Base-by-base conservation (phyloP, 1,140 invertebrate genomes). In the Eumeta japonica region DNA sequence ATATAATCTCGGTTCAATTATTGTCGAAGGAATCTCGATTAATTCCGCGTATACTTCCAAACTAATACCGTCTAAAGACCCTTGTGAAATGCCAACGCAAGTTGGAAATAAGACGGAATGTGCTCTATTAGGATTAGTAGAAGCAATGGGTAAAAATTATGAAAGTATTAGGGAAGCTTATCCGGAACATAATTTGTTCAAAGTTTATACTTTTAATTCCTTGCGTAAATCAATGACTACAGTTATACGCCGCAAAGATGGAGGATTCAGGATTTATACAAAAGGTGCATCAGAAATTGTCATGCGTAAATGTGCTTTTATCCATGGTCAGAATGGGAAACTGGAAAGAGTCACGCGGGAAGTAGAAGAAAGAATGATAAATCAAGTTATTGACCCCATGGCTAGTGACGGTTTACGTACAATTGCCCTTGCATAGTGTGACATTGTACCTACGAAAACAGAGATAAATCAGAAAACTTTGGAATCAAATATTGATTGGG, bases 121-220 rank as follows among this genome's bases (percentile, higher is more conserved):
- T 79, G 83, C 88, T 51, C 78, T 93, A 53, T 79, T 93, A 46
- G 90, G 90, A 48, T 92, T 92, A 70, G 84, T 93, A 20, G 52
- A 84, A 46, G 84, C 83, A 46, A 61, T 92, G 45, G 85, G 85
- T 44, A 83, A 86, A 68, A 85, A 81, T 65, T 92, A 92, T 71
- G 83, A 90, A 62, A 75, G 78, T n/a, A 76, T 90, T 43, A 78
- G 90, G 44, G 83, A 88, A 50, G 78, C 83, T 55, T 72, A 78
- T 41, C 85, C 90, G 37, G 90, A 93, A 73, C 86, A 92, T 63
- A 80, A 73, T 14, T 83, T 92, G 50, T 83, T 84, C 41, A 83
- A 88, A 57, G 89, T 93, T 13, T 93, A 90, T 72, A 93, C 91
- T 3, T 94, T 94, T 75, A 94, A 94, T 75, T 92, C 89, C 46